Evolutionary conservation across 1,140 invertebrate species (phyloP), one percentile per base, ranked within the genome.

Genomic region (Orchestia grillus): DNA sequence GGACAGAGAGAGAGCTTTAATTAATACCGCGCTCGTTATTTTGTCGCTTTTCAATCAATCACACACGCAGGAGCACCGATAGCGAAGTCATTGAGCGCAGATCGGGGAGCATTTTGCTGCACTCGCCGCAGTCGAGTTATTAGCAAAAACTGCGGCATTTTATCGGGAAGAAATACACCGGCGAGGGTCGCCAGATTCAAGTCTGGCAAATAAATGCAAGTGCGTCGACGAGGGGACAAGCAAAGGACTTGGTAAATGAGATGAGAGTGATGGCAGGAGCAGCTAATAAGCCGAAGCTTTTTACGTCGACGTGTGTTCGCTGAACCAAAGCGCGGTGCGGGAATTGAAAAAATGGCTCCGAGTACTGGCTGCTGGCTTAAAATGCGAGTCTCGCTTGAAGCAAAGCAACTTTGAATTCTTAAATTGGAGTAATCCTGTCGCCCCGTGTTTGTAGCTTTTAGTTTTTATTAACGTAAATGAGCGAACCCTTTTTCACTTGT

Each of bases 31-130:
- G 41, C 28, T 42, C 88, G 44, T 91, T 91, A 28, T 44, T 91
- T 91, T 11, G 88, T 91, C 44, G 41, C 3, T 91, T 91, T 43
- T 91, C 88, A 43, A 91, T 91, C 88, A 91, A 91, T 91, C 88
- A 91, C 41, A 16, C 41, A 36, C 41, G 44, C 88, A 42, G 41
- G 44, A 91, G 44, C 88, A 44, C 19, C 8, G 87, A 88, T 88
- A 40, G 87, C 87, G 28, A 28, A 15, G 4, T 44, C 88, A 91
- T 91, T 23, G 88, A 91, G 88, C 4, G 44, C 28, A 91, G 88
- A 91, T 91, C 36, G 88, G 19, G 19, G 41, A 53, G 47, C 28
- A 3, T 91, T 91, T 91, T 91, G 42, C 88, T 11, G 19, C 44
- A 0, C n/a, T n/a, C 88, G 41, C 41, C 41, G 8, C 41, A 4